These are phyloP conservation scores for Atrichornis clamosus DNA, from an alignment of 2,113 vertebrate genomes.

Conservation along the genomic window DNA sequence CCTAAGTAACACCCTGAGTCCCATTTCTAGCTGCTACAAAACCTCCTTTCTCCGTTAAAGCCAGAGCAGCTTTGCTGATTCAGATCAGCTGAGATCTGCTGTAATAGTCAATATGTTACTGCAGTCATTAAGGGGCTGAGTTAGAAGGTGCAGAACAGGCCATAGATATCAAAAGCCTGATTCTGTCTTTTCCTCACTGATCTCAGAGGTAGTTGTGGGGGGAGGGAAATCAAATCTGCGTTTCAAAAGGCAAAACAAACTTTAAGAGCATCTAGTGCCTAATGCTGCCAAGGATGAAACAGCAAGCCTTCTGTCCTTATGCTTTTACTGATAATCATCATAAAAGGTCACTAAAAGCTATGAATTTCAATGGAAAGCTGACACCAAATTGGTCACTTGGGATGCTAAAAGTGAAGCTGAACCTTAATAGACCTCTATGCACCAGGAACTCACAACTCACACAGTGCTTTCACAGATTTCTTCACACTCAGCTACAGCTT, in stretches of 20 bases:
- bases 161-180: background rate
- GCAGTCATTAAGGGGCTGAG: background rate
- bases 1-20: background rate
- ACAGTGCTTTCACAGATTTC: background rate
- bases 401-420: background rate
- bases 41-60: background rate
- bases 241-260: background rate
- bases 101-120: background rate
- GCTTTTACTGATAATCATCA: background rate
- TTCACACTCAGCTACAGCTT: background rate
- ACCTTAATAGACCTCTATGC: background rate
- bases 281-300: background rate
- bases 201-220: background rate
- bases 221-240: background rate
- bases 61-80: background rate
- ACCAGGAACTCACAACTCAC: background rate
- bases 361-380: background rate
- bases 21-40: background rate
- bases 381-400: background rate
- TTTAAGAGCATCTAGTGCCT: background rate
- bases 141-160: background rate
- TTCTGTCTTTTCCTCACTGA: background rate
- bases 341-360: background rate
- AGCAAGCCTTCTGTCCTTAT: background rate
- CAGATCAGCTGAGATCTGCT: background rate